phyloP scores from a whole-genome alignment of 1,140 invertebrate genomes.

The Drosophila prosaltans region DNA sequence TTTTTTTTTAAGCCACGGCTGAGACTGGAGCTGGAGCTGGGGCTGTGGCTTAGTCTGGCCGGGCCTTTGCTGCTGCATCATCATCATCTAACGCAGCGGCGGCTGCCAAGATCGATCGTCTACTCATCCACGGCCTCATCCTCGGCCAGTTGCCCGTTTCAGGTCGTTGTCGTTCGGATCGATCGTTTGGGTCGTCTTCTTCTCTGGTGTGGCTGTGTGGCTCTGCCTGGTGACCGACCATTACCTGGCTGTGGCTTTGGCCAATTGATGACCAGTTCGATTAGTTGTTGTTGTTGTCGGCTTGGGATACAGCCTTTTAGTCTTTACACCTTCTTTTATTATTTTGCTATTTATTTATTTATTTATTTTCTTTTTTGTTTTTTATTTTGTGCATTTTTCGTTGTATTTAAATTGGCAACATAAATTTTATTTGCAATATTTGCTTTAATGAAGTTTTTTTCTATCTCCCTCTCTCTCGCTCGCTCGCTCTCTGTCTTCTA shows the following conservation, averaged over 20 bases:
- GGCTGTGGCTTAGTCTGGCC: constrained; percentile 34
- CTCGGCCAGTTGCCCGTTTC: constrained; percentile 57
- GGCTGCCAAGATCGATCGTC: constrained; percentile 76
- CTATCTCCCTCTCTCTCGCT: constrained; percentile 13
- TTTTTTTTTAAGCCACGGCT: neutral
- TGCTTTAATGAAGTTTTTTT: constrained; percentile 76
- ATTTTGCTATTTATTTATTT: constrained; percentile 67
- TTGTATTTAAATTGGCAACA: constrained; percentile 79
- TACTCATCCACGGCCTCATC: constrained; percentile 28
- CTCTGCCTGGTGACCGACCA: constrained; percentile 67
- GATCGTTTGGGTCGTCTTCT: constrained; percentile 55
- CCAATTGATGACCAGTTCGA: constrained; percentile 82
- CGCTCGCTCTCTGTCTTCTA: constrained; percentile 8
- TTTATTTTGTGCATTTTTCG: constrained; percentile 33
- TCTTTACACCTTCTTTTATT: constrained; percentile 79
- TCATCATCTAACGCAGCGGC: constrained; percentile 64
- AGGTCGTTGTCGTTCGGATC: constrained; percentile 72
- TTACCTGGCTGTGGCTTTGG: constrained; percentile 76
- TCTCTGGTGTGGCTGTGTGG: constrained; percentile 18
- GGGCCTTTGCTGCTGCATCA: constrained; percentile 22
- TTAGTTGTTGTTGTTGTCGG: constrained; percentile 68
- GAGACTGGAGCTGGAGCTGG: constrained; percentile 8
- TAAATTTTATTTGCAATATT: constrained; percentile 75
- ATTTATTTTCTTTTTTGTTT: constrained; percentile 28
- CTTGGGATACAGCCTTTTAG: constrained; percentile 61